Percentiles rank a stretch among this genome's conserved stretches.
These are phyloP conservation scores for Drosophila koepferae DNA, from an alignment of 2,888 invertebrate genomes.

Conservation along the genomic window DNA sequence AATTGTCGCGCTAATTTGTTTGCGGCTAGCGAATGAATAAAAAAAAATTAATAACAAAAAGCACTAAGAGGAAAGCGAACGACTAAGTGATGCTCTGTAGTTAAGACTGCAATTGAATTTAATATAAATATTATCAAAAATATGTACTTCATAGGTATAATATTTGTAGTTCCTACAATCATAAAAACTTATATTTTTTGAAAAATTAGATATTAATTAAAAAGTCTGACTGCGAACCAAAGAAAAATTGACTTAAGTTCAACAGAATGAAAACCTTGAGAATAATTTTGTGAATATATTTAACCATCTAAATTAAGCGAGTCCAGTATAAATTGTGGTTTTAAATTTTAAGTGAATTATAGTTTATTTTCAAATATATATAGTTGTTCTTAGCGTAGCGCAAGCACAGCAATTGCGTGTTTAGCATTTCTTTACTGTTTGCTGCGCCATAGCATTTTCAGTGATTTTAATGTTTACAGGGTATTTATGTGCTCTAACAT, in stretches of 20 bases:
- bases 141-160: too few relatives aligned
- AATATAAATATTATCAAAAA: neutral
- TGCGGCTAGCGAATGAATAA: constrained; percentile 17
- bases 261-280: too few relatives aligned
- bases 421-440: neutral
- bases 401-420: neutral
- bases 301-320: too few relatives aligned
- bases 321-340: too few relatives aligned
- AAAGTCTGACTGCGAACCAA: too few relatives aligned
- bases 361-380: neutral
- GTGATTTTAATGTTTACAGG: constrained; percentile 6
- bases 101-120: neutral
- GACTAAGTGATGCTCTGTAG: constrained; percentile 9
- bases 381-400: neutral
- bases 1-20: constrained; percentile 60
- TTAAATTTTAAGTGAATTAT: neutral
- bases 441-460: neutral
- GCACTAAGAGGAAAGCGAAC: neutral
- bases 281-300: too few relatives aligned
- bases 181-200: too few relatives aligned
- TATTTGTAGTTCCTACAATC: too few relatives aligned
- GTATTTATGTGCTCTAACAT: constrained; percentile 10
- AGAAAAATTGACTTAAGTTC: too few relatives aligned
- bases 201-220: too few relatives aligned
- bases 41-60: neutral